Percentiles rank a stretch among this genome's conserved stretches.
phyloP scores from a whole-genome alignment of 2,797 vertebrate genomes.

The Avahi laniger region DNA sequence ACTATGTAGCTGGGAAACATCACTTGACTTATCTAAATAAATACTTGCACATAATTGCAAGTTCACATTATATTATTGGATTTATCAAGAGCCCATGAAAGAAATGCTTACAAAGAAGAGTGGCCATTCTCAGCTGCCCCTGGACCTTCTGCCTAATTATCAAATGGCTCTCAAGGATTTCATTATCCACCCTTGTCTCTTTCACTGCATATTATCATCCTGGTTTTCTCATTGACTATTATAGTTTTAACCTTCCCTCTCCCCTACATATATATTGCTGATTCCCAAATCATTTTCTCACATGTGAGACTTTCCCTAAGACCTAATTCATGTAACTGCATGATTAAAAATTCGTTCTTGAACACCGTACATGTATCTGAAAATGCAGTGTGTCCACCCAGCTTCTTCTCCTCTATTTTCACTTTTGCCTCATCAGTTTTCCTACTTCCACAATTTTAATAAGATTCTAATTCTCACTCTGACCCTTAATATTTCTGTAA shows the following conservation, averaged over 20 bases:
- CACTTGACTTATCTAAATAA: not conserved
- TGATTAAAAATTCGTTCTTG: not conserved
- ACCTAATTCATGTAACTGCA: not conserved
- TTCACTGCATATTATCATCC: not conserved
- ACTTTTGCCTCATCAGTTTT: not conserved
- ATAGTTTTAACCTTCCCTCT: not conserved
- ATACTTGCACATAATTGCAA: not conserved
- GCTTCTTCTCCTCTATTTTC: not conserved
- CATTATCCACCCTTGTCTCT: not conserved
- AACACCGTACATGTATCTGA: not conserved
- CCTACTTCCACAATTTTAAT: not conserved
- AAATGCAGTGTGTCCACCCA: not conserved
- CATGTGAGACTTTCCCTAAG: not conserved
- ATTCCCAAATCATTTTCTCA: not conserved
- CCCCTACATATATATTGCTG: not conserved
- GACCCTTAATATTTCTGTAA: not conserved
- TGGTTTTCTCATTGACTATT: not conserved
- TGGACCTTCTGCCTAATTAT: not conserved
- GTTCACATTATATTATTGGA: not conserved
- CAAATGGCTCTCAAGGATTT: not conserved
- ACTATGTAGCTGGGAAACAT: not conserved
- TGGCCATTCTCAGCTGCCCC: not conserved
- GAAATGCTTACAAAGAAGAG: not conserved
- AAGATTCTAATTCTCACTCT: not conserved
- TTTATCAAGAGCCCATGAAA: not conserved